phyloP scores from a whole-genome alignment of 1,140 invertebrate genomes.

The Drosophila murphyi region DNA sequence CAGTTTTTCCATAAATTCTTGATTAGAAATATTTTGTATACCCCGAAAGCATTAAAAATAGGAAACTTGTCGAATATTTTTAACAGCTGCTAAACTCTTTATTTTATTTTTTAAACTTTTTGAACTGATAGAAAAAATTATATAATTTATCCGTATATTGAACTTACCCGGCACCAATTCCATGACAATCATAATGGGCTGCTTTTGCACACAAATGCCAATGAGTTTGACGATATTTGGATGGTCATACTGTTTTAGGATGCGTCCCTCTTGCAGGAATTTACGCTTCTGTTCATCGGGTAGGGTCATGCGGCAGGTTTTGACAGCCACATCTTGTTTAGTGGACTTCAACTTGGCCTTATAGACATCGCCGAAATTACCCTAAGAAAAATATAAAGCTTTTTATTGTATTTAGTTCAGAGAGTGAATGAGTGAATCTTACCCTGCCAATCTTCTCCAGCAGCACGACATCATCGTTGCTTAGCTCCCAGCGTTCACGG shows the following conservation, averaged over 20 bases:
- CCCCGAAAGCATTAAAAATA: too few species aligned
- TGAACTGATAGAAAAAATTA: too few species aligned
- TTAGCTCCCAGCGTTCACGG: constrained; percentile 97
- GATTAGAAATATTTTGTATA: too few species aligned
- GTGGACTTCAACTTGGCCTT: constrained; percentile 93
- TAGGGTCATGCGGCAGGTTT: constrained; percentile 96
- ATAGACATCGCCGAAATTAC: constrained; percentile 99
- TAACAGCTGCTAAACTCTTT: too few species aligned
- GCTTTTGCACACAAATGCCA: constrained; percentile 98
- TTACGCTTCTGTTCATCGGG: constrained; percentile 98
- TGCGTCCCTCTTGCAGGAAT: constrained; percentile 97
- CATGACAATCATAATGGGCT: constrained; percentile 99
- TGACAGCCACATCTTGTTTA: constrained; percentile 95
- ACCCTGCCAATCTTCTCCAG: constrained; percentile 98
- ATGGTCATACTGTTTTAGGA: constrained; percentile 98
- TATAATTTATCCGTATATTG: too few species aligned
- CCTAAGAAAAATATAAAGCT: constrained; percentile 87
- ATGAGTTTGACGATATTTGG: constrained; percentile 98
- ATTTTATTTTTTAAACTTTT: too few species aligned
- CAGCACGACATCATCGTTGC: constrained; percentile 97
- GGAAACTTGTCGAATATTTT: too few species aligned
- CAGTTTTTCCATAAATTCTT: too few species aligned
- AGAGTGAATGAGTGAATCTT: constrained; percentile 69
- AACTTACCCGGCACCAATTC: constrained; percentile 86
- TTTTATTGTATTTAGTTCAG: not conserved